These are phyloP conservation scores for Chrysogorgia sp. DNA, from an alignment of 92 coral and sea anemone species.

Conservation along the genomic window DNA sequence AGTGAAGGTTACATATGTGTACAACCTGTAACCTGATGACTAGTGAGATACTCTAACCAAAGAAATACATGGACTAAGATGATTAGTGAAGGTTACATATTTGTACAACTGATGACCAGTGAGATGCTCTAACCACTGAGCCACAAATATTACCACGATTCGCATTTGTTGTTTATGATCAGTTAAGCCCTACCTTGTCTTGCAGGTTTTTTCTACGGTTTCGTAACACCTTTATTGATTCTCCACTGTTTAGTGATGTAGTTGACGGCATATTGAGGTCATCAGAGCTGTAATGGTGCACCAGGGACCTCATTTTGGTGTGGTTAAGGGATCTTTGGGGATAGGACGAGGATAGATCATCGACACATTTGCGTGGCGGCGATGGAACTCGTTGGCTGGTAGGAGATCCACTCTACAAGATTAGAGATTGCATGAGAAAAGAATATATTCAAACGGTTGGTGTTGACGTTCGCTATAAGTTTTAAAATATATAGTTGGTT, in stretches of 20 bases:
- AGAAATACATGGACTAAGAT: too few species aligned
- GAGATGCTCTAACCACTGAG: too few species aligned
- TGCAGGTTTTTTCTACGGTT: slow-evolving; percentile 1
- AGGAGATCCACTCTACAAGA: not conserved
- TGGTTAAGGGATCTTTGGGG: slow-evolving; percentile 11
- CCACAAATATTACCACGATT: too few species aligned
- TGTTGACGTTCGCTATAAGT: too few species aligned
- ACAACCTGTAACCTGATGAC: too few species aligned
- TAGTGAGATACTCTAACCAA: too few species aligned
- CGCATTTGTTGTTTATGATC: too few species aligned
- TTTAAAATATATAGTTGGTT: too few species aligned
- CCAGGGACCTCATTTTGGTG: not conserved
- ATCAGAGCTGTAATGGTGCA: slow-evolving; percentile 31
- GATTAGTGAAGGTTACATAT: too few species aligned
- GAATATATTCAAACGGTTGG: not conserved
- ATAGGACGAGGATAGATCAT: slow-evolving; percentile 29
- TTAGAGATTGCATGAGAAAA: not conserved
- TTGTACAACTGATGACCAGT: too few species aligned
- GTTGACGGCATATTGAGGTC: slow-evolving; percentile 24
- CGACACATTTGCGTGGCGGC: not conserved
- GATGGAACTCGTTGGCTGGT: slow-evolving; percentile 10
- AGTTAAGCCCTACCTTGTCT: slow-evolving; percentile 33
- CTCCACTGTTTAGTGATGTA: slow-evolving; percentile 1
- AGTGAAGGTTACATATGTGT: too few species aligned
- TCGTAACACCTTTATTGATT: slow-evolving; percentile 21